These are phyloP conservation scores for Pelobates fuscus DNA, from an alignment of 2,113 vertebrate genomes.

Conservation along the genomic window DNA sequence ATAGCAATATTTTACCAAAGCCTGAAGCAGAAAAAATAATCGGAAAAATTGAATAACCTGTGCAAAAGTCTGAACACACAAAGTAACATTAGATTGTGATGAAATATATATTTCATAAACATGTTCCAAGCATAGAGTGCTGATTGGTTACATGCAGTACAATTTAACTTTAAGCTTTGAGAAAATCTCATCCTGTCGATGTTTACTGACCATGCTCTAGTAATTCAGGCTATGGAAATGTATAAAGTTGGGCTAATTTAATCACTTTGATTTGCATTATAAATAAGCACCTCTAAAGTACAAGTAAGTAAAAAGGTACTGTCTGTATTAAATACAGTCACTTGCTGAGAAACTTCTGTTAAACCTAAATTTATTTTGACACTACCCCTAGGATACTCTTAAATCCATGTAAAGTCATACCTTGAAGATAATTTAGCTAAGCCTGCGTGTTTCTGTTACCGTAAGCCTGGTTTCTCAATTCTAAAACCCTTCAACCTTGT, in stretches of 20 bases:
- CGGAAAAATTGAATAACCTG: no score
- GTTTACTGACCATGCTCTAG: slow-evolving; percentile 37
- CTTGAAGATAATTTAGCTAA: slow-evolving; percentile 24
- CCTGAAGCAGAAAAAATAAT: no score
- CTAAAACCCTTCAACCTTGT: not conserved
- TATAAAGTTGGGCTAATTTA: slow-evolving; percentile 37
- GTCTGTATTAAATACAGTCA: slow-evolving; percentile 11
- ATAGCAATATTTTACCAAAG: no score
- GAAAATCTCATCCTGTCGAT: slow-evolving; percentile 18
- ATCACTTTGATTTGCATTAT: slow-evolving; percentile 35
- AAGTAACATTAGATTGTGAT: no score
- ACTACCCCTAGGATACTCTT: slow-evolving; percentile 31
- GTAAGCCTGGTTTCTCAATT: not conserved
- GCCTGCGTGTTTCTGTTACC: not conserved
- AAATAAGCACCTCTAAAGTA: slow-evolving; percentile 36
- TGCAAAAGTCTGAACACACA: no score
- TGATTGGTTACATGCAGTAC: slow-evolving; percentile 37
- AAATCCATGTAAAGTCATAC: slow-evolving; percentile 32
- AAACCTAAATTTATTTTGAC: slow-evolving; percentile 35
- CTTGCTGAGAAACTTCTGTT: slow-evolving; percentile 36
- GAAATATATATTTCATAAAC: no score
- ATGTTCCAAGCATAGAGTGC: no score
- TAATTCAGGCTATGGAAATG: slow-evolving; percentile 28
- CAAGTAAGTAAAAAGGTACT: slow-evolving; percentile 38
- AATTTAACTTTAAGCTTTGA: slow-evolving; percentile 20